Evolutionary conservation across 1,140 invertebrate genomes (phyloP), one percentile per base, ranked within the genome.

Genomic region (Hirudo medicinalis): DNA sequence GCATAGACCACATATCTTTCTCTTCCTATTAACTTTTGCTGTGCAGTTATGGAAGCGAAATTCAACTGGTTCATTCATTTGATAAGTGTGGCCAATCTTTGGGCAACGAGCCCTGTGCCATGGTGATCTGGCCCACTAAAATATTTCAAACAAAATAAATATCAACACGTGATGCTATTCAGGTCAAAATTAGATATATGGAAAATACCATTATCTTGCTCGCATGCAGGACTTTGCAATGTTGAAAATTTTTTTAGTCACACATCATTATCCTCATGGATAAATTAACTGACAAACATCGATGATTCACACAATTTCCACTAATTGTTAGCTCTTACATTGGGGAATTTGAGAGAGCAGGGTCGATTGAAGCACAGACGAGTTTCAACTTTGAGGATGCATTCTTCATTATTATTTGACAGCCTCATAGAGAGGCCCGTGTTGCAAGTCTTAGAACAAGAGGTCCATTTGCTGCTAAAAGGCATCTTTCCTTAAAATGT

Each of bases 361-460:
- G 70, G 70, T 9, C 70, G 53, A 40, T 49, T 15, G 22, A 57
- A 27, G 32, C 70, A 71, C 2, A 71, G 53, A 5, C 54, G 53
- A 27, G 53, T 54, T 63, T 71, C 53, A 8, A 49, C n/a, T 63
- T 66, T n/a, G 6, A 71, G 29, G 27, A 57, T 25, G 36, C 70
- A 71, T 4, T 54, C 54, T n/a, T 32, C 19, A 29, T 27, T 54
- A 9, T 40, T 17, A 54, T 57, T 71, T 2, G 70, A 49, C 22
- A 63, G 25, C 22, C 70, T 32, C 29, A 43, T 29, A 25, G 70
- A 71, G 8, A 57, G 20, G 9, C 70, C 70, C 5, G 53, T 40
- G 54, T 71, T 53, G 32, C 70, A 71, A 20, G 53, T 66, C 17
- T 55, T 25, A 22, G 70, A 71, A 60, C 70, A 71, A 29, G 53